phyloP scores from a whole-genome alignment of 2,888 invertebrate species.

The Lordiphosa andalusiaca region DNA sequence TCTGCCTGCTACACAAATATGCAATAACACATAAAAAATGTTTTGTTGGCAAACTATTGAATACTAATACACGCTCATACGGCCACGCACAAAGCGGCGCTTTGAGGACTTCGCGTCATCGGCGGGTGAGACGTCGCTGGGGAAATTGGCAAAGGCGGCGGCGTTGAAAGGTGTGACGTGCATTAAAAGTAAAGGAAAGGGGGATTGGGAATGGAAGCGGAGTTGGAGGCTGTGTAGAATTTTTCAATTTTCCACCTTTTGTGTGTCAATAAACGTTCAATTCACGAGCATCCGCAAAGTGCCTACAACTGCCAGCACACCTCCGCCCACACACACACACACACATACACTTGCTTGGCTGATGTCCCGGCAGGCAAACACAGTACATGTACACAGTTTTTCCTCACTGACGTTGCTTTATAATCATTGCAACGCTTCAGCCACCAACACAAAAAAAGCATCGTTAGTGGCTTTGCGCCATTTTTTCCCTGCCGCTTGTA shows the following conservation, averaged over 20 bases:
- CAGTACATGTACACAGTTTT: conserved; percentile 36
- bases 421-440: conserved; percentile 52
- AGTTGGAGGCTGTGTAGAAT: conserved; percentile 53
- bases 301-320: conserved; percentile 66
- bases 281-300: conserved; percentile 72
- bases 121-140: conserved; percentile 38
- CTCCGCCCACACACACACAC: conserved; percentile 13
- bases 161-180: conserved; percentile 51
- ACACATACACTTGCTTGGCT: conserved; percentile 15
- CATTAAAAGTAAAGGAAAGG: conserved; percentile 36
- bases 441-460: conserved; percentile 38
- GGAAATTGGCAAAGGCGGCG: conserved; percentile 46
- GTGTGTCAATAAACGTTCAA: conserved; percentile 75
- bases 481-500: conserved; percentile 26
- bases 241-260: conserved; percentile 74
- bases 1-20: conserved; percentile 46
- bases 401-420: conserved; percentile 56
- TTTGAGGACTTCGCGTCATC: conserved; percentile 50
- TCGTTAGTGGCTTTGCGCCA: conserved; percentile 62
- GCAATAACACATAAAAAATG: conserved; percentile 71
- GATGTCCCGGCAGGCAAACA: conserved; percentile 15
- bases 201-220: background rate
- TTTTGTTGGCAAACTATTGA: conserved; percentile 64
- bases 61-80: conserved; percentile 61
- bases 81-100: conserved; percentile 61